A percentile compares a stretch with the other conserved stretches of the same genome.
These are phyloP conservation scores for Pseudorhombus dupliciocellatus DNA, from an alignment of 2,113 vertebrate genomes.

Conservation along the genomic window DNA sequence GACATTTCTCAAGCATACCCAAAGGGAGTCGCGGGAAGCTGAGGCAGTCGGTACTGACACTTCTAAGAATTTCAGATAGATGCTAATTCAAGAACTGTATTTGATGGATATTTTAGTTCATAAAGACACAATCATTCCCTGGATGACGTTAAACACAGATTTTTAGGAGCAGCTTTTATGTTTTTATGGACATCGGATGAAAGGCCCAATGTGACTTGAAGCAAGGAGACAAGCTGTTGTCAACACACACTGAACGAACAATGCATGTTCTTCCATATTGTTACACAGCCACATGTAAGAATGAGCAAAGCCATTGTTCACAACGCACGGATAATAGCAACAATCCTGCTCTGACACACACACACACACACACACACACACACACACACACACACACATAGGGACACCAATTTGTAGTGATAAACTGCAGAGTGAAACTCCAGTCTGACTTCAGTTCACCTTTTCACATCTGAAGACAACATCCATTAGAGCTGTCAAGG, in stretches of 20 bases:
- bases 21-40: background rate
- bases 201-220: conserved; percentile 35
- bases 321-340: background rate
- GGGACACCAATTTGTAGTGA: conserved; percentile 54
- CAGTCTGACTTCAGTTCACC: background rate
- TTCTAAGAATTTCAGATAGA: background rate
- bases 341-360: background rate
- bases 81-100: background rate
- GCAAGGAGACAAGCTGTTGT: conserved; percentile 36
- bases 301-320: background rate
- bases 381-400: background rate
- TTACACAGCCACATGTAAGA: background rate
- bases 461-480: conserved; percentile 23
- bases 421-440: conserved; percentile 57
- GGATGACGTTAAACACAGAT: background rate
- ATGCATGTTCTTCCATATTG: background rate
- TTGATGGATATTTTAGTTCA: background rate
- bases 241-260: conserved; percentile 2
- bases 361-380: too few species aligned
- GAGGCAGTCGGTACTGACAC: background rate
- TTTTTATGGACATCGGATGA: conserved; percentile 29
- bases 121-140: background rate
- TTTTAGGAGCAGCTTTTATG: conserved; percentile 3
- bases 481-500: conserved; percentile 59
- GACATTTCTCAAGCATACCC: background rate